These are phyloP conservation scores for Mesaphorura yosii DNA, from an alignment of 1,140 invertebrate species.

Conservation along the genomic window DNA sequence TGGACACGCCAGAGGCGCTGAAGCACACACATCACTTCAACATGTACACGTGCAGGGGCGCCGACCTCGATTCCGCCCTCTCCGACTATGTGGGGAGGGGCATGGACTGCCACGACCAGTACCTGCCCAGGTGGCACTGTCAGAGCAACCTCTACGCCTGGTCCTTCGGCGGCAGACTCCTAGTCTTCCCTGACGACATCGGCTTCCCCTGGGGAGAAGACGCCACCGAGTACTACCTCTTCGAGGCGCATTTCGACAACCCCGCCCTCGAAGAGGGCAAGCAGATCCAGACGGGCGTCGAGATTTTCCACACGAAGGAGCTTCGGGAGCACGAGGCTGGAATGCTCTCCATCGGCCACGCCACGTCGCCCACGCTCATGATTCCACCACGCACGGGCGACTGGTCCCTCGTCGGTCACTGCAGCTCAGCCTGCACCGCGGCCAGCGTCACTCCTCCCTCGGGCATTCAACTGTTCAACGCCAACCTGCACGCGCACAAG, in stretches of 20 bases:
- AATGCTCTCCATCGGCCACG: not conserved
- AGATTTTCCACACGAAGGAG: not conserved
- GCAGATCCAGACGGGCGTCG: not conserved
- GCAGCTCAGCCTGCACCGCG: conserved; percentile 9
- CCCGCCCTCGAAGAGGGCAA: conserved; percentile 33
- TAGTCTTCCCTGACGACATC: conserved; percentile 60
- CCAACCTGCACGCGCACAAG: conserved; percentile 4
- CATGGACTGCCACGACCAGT: not conserved
- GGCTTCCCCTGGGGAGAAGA: conserved; percentile 61
- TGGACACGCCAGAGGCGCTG: not conserved
- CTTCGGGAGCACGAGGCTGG: not conserved
- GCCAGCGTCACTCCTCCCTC: not conserved
- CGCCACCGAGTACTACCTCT: conserved; percentile 59
- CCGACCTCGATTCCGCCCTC: not conserved
- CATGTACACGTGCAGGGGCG: not conserved
- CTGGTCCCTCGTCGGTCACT: conserved; percentile 4
- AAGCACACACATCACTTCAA: not conserved
- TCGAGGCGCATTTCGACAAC: conserved; percentile 80
- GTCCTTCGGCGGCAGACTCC: not conserved
- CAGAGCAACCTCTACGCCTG: not conserved
- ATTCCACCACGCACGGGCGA: conserved; percentile 2
- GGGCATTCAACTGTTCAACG: conserved; percentile 10
- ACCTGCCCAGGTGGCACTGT: not conserved
- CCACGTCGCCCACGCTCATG: not conserved
- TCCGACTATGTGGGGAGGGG: not conserved